phyloP scores from a whole-genome alignment of 2,797 vertebrate species.

The Brachyalestes nurse region DNA sequence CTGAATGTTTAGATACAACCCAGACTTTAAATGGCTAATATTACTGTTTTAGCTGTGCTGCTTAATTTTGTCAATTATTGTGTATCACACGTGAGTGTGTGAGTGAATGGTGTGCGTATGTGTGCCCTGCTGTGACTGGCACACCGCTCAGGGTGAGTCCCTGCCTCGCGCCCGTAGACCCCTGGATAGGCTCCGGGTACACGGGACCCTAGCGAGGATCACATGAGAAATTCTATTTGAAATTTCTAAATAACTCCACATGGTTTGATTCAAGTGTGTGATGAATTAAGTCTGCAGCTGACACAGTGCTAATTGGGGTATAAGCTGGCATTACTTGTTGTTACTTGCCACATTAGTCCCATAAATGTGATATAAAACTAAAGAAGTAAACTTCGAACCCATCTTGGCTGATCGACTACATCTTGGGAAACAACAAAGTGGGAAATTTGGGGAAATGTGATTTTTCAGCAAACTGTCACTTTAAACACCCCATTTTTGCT shows the following conservation, averaged over 20 bases:
- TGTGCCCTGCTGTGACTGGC: too few species aligned
- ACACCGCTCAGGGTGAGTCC: too few species aligned
- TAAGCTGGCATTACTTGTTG: not conserved
- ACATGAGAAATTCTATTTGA: not conserved
- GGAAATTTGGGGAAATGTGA: not conserved
- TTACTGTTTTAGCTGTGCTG: not conserved
- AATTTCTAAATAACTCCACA: too few species aligned
- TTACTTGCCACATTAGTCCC: too few species aligned
- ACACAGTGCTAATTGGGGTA: not conserved
- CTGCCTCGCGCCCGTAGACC: too few species aligned
- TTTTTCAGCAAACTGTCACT: not conserved
- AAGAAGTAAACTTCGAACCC: not conserved
- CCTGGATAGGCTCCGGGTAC: too few species aligned
- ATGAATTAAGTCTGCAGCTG: too few species aligned
- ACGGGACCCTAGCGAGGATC: not conserved
- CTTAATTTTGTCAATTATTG: not conserved
- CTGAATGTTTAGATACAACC: too few species aligned
- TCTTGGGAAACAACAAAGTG: not conserved
- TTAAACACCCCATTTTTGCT: constrained; percentile 11
- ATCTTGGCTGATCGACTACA: not conserved
- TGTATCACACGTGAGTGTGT: not conserved
- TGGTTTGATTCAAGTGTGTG: too few species aligned
- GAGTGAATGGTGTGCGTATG: too few species aligned
- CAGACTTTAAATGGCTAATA: not conserved
- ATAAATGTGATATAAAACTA: not conserved